phyloP scores from a whole-genome alignment of 2,797 vertebrate genomes.

The Hippocampus kuda region DNA sequence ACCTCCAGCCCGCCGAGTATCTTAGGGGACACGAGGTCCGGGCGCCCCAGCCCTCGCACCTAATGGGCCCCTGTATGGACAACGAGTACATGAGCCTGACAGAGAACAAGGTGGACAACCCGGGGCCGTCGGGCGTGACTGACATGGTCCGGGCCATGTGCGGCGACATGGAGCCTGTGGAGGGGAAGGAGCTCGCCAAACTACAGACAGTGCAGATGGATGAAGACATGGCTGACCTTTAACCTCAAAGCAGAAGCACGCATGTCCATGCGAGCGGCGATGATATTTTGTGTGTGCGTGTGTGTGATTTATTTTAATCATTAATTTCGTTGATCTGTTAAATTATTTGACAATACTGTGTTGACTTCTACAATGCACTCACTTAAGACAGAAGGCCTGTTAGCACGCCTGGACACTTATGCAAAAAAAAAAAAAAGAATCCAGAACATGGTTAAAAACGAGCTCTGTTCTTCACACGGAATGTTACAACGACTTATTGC shows the following conservation, averaged over 20 bases:
- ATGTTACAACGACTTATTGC: background rate
- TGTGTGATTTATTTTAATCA: constrained; percentile 21
- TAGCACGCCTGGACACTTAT: constrained; percentile 37
- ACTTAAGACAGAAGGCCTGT: constrained; percentile 38
- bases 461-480: background rate
- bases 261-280: constrained; percentile 40
- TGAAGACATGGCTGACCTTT: constrained; percentile 94
- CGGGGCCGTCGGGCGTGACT: constrained; percentile 65
- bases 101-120: constrained; percentile 67
- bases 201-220: constrained; percentile 96
- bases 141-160: constrained; percentile 82
- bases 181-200: constrained; percentile 89
- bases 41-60: constrained; percentile 64
- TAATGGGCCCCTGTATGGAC: constrained; percentile 73
- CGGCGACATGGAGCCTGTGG: constrained; percentile 80
- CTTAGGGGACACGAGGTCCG: constrained; percentile 64
- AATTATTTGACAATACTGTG: constrained; percentile 62
- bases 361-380: constrained; percentile 62
- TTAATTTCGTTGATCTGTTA: constrained; percentile 65
- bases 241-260: constrained; percentile 57
- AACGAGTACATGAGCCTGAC: constrained; percentile 75
- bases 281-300: constrained; percentile 41
- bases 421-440: constrained; percentile 12
- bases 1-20: constrained; percentile 75
- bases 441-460: constrained; percentile 30